Base-by-base conservation (phyloP, 2,797 vertebrate species). In the Ispidina lecontei region DNA sequence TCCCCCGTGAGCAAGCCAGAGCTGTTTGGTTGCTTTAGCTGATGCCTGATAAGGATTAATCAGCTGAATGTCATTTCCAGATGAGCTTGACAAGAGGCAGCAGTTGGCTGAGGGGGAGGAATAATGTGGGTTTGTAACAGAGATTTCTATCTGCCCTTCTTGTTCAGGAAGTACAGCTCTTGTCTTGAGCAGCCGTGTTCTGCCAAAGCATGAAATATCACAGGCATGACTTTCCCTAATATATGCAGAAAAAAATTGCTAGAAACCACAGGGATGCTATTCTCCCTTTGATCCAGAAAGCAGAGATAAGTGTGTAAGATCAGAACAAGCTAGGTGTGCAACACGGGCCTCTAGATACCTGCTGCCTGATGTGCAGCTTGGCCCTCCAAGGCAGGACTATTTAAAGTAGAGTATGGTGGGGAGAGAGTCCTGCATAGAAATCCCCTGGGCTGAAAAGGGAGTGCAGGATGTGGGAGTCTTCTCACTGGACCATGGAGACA, bases 61-160 rank as follows among this genome's bases (percentile, higher is more conserved):
- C 95, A 92, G 89, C 87, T 89, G 84, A 94, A 83, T 33, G 78
- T 93, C 89, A 47, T 91, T 96, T 96, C 93, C 93, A 96, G 94
- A 96, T 94, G 93, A 95, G 93, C 87, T 90, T 95, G 89, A 93
- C 35, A 60, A 96, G 87, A 6, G 51, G 78, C 90, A 95, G 94
- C 92, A 96, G 94, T 95, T 96, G 95, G 94, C 72, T 95, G 93
- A 95, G 94, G 93, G 92, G 95, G 94, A 95, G 95, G 94, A 95
- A 94, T 95, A 89, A 89, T 77, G 81, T 95, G 89, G 92, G 72
- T 90, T 95, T 2, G 1, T 84, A 93, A 75, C 44, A 90, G 79
- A 82, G 93, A 92, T 95, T 95, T 94, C 72, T 91, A 87, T 95
- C 91, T 96, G 84, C 91, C 87, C 77, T 91, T 91, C 88, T 92